Base-by-base conservation (phyloP, 2,888 invertebrate species). In the Lamellibrachia columna region DNA sequence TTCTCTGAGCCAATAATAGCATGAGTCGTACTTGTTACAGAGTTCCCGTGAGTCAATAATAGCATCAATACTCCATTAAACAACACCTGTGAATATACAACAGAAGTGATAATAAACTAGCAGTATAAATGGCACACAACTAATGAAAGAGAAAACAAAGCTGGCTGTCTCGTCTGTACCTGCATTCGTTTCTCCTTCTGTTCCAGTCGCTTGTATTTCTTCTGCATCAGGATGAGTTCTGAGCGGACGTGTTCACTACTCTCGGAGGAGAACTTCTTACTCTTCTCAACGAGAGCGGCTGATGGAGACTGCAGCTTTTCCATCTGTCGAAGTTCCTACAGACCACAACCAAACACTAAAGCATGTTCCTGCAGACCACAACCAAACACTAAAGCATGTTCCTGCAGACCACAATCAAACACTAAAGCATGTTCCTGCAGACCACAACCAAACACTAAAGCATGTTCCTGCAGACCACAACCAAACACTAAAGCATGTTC, bases 151-250 rank as follows among this genome's bases (percentile, higher is more conserved):
- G 22, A 22, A 11, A 22, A 75, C 58, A 3, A 7, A 6, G 8
- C 58, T 11, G 58, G 8, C n/a, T 75, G 15, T 6, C 40, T 40
- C 40, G 1, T 40, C 22, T 22, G 15, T 75, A 96, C 96, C 95
- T 96, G 96, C 94, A 96, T 95, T 60, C 96, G 94, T 90, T 95
- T 94, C 93, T 96, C 96, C 93, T 96, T 96, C 93, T 95, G 95
- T 91, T 95, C 95, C 11, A 96, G 95, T 75, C 96, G 94, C 52
- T 53, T 96, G 94, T 96, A 96, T 92, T 96, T 96, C 52, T 96
- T 94, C 93, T 96, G 96, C 90, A 96, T 94, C 52, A 96, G 93
- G 40, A 96, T 94, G 9, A 96, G 94, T 93, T 96, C 96, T 15
- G 96, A 95, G 94, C 96, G 96, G 53, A 96, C 94, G 91, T 96